phyloP scores from a whole-genome alignment of 1,140 invertebrate species.

The Drosophila melanica region DNA sequence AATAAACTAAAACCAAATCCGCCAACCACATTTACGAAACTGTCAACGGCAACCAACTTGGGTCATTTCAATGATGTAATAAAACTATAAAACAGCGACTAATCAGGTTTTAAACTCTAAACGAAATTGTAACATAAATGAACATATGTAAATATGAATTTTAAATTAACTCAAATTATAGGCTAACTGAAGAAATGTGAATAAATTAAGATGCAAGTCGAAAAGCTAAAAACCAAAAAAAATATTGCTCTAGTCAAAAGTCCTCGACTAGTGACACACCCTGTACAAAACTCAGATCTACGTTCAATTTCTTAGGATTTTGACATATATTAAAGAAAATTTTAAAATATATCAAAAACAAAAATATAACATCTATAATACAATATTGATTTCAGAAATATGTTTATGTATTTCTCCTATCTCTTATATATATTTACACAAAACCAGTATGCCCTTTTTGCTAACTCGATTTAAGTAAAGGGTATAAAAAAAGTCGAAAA shows the following conservation, averaged over 20 bases:
- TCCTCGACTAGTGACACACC: no score
- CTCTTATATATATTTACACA: no score
- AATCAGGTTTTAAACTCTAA: constrained; percentile 52
- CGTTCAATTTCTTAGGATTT: no score
- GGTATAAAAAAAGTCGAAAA: constrained; percentile 11
- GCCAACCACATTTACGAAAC: constrained; percentile 73
- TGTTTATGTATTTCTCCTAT: no score
- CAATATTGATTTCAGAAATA: no score
- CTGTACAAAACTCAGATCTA: background rate
- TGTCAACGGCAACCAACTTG: constrained; percentile 51
- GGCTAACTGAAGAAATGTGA: constrained; percentile 54
- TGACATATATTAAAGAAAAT: background rate
- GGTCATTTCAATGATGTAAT: constrained; percentile 56
- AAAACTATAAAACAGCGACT: constrained; percentile 34
- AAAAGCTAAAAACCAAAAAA: constrained; percentile 8
- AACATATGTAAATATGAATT: constrained; percentile 48
- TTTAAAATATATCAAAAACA: no score
- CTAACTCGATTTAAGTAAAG: background rate
- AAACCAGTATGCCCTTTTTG: no score
- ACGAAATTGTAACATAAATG: constrained; percentile 39
- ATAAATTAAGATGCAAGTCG: constrained; percentile 41
- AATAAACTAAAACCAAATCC: constrained; percentile 43
- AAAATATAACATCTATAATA: no score
- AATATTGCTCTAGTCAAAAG: no score
- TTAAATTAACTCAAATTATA: constrained; percentile 39